Evolutionary conservation across 2,888 invertebrate genomes (phyloP), one percentile per base, ranked within the genome.

Genomic region (Caenorhabditis sp.): DNA sequence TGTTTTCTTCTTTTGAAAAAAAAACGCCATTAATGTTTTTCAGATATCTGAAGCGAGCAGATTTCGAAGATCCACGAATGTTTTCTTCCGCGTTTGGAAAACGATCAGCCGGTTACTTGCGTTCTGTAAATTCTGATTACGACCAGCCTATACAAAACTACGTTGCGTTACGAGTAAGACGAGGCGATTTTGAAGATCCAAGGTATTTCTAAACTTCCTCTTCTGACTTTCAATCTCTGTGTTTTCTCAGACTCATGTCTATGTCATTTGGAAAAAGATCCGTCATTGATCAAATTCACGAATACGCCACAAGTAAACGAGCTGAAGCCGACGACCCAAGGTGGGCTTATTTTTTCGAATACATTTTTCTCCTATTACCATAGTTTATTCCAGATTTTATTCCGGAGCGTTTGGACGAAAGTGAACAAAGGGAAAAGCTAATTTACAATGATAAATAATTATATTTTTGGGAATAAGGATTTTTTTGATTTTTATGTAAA

Each of bases 211-310:
- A 8, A 36, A 7, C 25, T 3, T 20, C 3, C 12, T 7, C 52
- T 52, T 21, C 3, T 4, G 12, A 31, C 8, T 20, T 21, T 23
- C 7, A 26, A 21, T 26, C 62, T 66, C n/a, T 36, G 4, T 31
- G 31, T 10, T 7, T 7, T 10, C 10, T 31, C 31, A 74, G 75
- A 67, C 49, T 75, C 31, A 58, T 75, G 67, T 54, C 75, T 7
- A 75, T 75, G 75, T 58, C 75, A 1, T 75, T 75, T 27, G 75
- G 75, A 54, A 75, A 75, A 56, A 59, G 75, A 21, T 54, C 64
- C 26, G 14, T 63, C 25, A 63, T 75, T 21, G 25, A 53, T 12
- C 20, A 21, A 21, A 25, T 53, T 21, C 21, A 10, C 25, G 21
- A 53, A 14, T 53, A 43, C 43, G 43, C 17, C 43, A 43, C 17